Conservation (phyloP, 2,888 invertebrate genomes). For the Hypercompe scribonia region DNA sequence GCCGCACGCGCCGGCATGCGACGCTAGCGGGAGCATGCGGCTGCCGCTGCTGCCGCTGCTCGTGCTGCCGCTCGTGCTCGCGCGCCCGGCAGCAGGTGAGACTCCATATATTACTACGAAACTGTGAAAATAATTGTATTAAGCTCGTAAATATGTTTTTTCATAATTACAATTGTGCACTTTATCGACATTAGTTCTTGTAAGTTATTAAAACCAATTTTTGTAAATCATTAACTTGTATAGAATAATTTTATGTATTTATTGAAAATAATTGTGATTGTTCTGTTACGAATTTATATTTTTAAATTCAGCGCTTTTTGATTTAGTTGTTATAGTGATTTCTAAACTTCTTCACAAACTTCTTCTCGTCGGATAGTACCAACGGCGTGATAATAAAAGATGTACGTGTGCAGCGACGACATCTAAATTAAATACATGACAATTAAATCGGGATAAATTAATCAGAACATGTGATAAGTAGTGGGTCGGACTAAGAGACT, state of each 20-base stretch:
- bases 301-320: neutral
- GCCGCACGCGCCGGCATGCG: slow-evolving; percentile 79
- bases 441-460: slow-evolving; percentile 61
- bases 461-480: slow-evolving; percentile 58
- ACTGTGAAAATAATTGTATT: neutral
- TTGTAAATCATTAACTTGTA: slow-evolving; percentile 18
- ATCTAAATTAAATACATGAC: slow-evolving; percentile 16
- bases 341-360: slow-evolving; percentile 16
- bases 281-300: slow-evolving; percentile 11
- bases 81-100: slow-evolving; percentile 83
- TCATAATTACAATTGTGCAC: slow-evolving; percentile 27
- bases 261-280: slow-evolving; percentile 15
- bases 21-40: slow-evolving; percentile 82
- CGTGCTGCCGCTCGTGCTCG: slow-evolving; percentile 83
- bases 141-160: neutral
- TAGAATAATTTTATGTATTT: slow-evolving; percentile 15
- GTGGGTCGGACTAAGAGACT: slow-evolving; percentile 52
- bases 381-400: slow-evolving; percentile 17
- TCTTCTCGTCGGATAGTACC: neutral
- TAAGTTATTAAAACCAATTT: slow-evolving; percentile 43
- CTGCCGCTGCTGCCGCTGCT: slow-evolving; percentile 83
- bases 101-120: slow-evolving; percentile 26
- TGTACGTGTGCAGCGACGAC: slow-evolving; percentile 2
- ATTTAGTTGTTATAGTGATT: slow-evolving; percentile 27
- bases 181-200: slow-evolving; percentile 24